Base-by-base conservation (phyloP, 1,140 invertebrate species). In the Drosophila saltans region DNA sequence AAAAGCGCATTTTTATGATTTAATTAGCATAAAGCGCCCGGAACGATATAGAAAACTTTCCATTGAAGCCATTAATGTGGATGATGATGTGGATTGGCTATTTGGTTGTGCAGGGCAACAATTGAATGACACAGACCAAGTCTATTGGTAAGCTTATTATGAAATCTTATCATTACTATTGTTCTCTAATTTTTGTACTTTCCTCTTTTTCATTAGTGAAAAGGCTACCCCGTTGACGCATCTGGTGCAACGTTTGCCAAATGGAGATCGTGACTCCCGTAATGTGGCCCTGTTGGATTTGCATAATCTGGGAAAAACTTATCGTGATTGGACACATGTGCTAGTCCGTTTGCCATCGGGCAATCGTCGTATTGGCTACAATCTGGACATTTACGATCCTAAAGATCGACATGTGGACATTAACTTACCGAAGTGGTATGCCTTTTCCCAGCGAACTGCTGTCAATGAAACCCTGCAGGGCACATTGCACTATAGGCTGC, bases 291-390 rank as follows among this genome's bases (percentile, higher is more conserved):
- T 94, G 9, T 89, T 97, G 2, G 93, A 96, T 91, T 79, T 96
- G 30, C 93, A 94, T 39, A 93, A 94, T 52, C 74, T 97, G 9
- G 94, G 92, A 26, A 91, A 93, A 16, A 89, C 89, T 43, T 92
- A 94, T 75, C 91, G 94, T 2, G 91, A 93, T 26, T 94, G 95
- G 92, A 95, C 96, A 4, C 96, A 97, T 83, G 92, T 97, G 30
- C 88, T 97, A 43, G 92, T 97, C 1, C 94, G 94, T 81, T 93
- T 97, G 28, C 93, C 94, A 40, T 94, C 94, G 3, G 94, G 94
- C 0, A 92, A 90, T 48, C 93, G 94, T 81, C 91, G 96, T 94
- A 93, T 95, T 28, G 91, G 93, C 58, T 91, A 96, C 48, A 94
- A 95, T 85, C 92, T 95, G 2, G 96, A 96, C 81, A 93, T 95